Evolutionary conservation across 2,888 invertebrate species (phyloP).

Genomic region (Osedax frankpressi): DNA sequence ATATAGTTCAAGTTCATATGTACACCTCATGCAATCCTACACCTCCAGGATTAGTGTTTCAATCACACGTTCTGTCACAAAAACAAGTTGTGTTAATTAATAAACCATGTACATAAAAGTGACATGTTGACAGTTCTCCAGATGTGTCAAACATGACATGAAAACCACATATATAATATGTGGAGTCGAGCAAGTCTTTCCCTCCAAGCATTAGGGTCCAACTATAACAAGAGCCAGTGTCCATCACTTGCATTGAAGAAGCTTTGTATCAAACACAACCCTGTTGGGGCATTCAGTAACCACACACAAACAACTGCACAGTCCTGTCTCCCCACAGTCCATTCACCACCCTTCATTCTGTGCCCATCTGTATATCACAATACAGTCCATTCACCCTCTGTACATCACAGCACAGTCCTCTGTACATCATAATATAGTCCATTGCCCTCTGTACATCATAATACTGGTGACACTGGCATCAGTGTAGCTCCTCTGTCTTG

Average conservation of each 20-base stretch:
- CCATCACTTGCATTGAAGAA: slow-evolving; percentile 1
- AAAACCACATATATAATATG: slow-evolving; percentile 6
- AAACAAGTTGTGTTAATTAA: neutral
- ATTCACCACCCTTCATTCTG: too few relatives aligned
- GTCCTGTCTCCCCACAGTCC: too few relatives aligned
- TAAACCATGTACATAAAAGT: neutral
- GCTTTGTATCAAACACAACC: neutral
- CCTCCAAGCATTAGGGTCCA: neutral
- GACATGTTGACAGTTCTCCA: neutral
- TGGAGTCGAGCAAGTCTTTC: neutral
- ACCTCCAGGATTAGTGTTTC: neutral
- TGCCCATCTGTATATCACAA: neutral
- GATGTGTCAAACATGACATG: neutral
- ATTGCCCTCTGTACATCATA: neutral
- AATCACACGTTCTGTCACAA: slow-evolving; percentile 2
- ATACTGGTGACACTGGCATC: neutral
- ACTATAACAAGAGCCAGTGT: neutral
- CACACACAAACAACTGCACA: neutral
- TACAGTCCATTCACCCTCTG: neutral
- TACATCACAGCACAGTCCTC: too few relatives aligned
- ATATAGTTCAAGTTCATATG: slow-evolving; percentile 5
- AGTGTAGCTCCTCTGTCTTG: neutral
- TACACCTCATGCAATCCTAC: slow-evolving; percentile 1
- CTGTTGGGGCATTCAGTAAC: neutral
- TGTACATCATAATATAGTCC: slow-evolving; percentile 1